A percentile compares a stretch with the other conserved stretches of the same genome.
phyloP scores from a whole-genome alignment of 2,113 vertebrate species.

The Mobula hypostoma region DNA sequence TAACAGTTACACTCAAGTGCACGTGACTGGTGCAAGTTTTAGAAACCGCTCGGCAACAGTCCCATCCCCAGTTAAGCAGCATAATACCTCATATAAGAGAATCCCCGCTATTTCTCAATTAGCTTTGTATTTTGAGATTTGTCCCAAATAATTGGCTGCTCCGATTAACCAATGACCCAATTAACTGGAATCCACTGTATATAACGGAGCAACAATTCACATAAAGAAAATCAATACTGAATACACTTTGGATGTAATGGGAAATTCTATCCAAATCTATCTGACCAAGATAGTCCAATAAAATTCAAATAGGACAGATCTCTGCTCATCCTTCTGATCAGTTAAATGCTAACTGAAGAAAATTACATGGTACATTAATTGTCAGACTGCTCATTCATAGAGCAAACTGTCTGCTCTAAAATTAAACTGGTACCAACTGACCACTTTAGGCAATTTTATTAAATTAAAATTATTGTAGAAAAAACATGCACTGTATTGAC shows the following conservation, averaged over 20 bases:
- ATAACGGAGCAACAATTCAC: not conserved
- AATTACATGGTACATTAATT: not conserved
- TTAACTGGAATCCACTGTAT: too few relatives aligned
- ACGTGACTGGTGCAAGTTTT: too few relatives aligned
- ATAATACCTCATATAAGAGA: too few relatives aligned
- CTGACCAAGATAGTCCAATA: not conserved
- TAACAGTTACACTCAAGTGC: too few relatives aligned
- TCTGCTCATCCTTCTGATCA: not conserved
- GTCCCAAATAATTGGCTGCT: too few relatives aligned
- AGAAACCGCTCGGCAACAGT: too few relatives aligned
- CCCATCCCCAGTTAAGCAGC: too few relatives aligned
- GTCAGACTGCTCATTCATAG: not conserved
- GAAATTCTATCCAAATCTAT: not conserved
- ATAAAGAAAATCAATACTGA: conserved; percentile 4
- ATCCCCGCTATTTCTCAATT: too few relatives aligned
- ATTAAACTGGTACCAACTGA: not conserved
- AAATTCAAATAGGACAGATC: not conserved
- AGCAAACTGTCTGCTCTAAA: not conserved
- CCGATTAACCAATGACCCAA: too few relatives aligned
- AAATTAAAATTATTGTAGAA: not conserved
- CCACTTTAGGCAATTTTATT: not conserved
- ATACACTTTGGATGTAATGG: not conserved
- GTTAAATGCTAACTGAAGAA: not conserved
- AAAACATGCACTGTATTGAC: not conserved
- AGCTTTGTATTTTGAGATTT: too few relatives aligned